Evolutionary conservation across 2,888 invertebrate species (phyloP), one percentile per base, ranked within the genome.

Genomic region (Eupithecia centaureata): DNA sequence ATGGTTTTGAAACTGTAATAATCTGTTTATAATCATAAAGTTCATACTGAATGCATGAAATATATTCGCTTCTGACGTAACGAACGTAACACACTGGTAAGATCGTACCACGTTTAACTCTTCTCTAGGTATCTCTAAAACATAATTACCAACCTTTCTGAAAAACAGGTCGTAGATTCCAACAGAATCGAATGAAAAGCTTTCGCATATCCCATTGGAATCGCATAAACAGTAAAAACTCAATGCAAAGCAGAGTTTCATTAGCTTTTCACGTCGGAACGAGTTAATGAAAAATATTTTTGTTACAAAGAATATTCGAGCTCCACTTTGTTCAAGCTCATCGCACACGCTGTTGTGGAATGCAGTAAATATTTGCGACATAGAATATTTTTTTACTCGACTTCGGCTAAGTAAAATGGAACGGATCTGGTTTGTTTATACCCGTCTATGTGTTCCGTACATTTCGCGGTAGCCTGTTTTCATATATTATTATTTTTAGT

Each of bases 281-380:
- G 61, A 65, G 68, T 65, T 62, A 65, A 69, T 69, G 69, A 69
- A 69, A 69, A 69, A 69, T 69, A 69, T 65, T 69, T 69, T 56
- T 59, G 54, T 63, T 60, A 51, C 59, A 57, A 64, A 63, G 63
- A 60, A 56, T 65, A 60, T 65, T 65, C 54, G 28, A 52, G 30
- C 10, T 38, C 22, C 35, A 35, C 60, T 63, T 63, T 65, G 59
- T 60, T 69, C 30, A 18, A 42, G 27, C 22, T 7, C 5, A 42
- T 68, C 52, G 8, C 62, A 68, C 58, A 62, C 33, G 61, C 30
- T 38, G 47, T 22, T 47, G 22, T 47, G 47, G 47, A 10, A 47
- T 47, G 47, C 47, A 47, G 47, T 42, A 10, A 42, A 5, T 42
- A 42, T 42, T n/a, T 38, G 38, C 38, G n/a, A 13, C 7, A n/a